A percentile compares a stretch with the other conserved stretches of the same genome.
These are phyloP conservation scores for Centropus bengalensis DNA, from an alignment of 2,113 vertebrate genomes.

Conservation along the genomic window DNA sequence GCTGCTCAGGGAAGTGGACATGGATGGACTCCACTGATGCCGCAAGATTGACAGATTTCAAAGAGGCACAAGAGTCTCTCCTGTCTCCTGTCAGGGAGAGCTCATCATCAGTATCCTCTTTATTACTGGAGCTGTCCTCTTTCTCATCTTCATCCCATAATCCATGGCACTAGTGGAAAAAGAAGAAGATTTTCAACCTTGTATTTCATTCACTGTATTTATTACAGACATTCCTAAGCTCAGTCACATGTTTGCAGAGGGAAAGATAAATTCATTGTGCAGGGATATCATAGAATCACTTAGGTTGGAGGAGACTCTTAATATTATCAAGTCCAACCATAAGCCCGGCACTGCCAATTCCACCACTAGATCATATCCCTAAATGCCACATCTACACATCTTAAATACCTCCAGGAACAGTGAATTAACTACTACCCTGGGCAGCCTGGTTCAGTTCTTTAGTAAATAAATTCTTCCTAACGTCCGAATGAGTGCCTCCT, in stretches of 20 bases:
- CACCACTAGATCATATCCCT: too few relatives aligned
- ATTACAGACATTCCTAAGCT: not conserved
- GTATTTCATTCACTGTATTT: not conserved
- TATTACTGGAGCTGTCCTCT: constrained; percentile 71
- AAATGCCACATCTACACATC: too few relatives aligned
- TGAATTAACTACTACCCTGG: too few relatives aligned
- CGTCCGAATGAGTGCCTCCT: not conserved
- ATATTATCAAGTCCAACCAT: too few relatives aligned
- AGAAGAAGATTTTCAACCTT: not conserved
- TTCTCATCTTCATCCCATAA: constrained; percentile 93
- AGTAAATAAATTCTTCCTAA: not conserved
- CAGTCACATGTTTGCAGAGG: not conserved
- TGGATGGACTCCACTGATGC: constrained; percentile 87
- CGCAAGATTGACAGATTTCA: constrained; percentile 88
- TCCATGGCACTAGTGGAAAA: constrained; percentile 88
- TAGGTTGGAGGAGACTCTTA: too few relatives aligned
- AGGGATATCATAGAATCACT: not conserved
- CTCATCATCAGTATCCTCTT: constrained; percentile 87
- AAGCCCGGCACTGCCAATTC: too few relatives aligned
- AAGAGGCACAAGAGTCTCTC: constrained; percentile 82
- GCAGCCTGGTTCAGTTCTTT: too few relatives aligned
- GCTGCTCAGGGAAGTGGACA: constrained; percentile 84
- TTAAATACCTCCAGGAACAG: too few relatives aligned
- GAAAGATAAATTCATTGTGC: not conserved
- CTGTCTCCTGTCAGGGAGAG: constrained; percentile 72